Conservation (phyloP, 1,140 invertebrate species). For the Bombus soroeensis region DNA sequence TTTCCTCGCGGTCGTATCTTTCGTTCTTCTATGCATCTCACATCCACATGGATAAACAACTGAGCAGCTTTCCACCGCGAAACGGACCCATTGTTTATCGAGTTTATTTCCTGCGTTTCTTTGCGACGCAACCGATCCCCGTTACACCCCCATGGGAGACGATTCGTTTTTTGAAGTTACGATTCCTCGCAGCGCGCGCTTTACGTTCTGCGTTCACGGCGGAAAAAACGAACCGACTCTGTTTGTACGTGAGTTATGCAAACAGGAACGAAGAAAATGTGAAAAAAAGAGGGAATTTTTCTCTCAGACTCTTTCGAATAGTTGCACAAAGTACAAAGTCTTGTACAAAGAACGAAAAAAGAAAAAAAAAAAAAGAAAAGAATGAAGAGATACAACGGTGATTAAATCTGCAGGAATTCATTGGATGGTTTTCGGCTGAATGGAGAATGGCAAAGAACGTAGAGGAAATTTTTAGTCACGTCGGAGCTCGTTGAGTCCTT, state of each 20-base stretch:
- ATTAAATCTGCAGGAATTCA: not conserved
- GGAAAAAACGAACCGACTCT: not conserved
- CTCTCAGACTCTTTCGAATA: not conserved
- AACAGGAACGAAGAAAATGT: not conserved
- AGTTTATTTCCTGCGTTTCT: slow-evolving; percentile 62
- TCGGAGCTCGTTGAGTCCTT: not conserved
- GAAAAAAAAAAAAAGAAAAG: too few species aligned
- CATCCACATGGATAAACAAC: slow-evolving; percentile 10
- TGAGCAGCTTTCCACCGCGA: not conserved
- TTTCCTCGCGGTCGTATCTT: slow-evolving; percentile 18
- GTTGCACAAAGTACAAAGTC: not conserved
- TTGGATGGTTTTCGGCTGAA: not conserved
- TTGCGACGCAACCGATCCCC: slow-evolving; percentile 17
- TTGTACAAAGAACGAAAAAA: too few species aligned
- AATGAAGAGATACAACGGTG: not conserved
- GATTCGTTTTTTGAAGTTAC: not conserved
- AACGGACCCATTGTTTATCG: slow-evolving; percentile 64
- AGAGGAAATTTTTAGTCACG: not conserved
- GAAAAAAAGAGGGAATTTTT: not conserved
- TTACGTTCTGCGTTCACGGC: not conserved
- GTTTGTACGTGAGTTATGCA: not conserved
- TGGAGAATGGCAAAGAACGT: not conserved
- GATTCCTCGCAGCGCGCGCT: not conserved
- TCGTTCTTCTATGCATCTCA: not conserved
- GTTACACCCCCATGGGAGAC: not conserved